Evolutionary conservation across 2,888 invertebrate species (phyloP), one percentile per base, ranked within the genome.

Genomic region (Omphaloscelis lunosa): DNA sequence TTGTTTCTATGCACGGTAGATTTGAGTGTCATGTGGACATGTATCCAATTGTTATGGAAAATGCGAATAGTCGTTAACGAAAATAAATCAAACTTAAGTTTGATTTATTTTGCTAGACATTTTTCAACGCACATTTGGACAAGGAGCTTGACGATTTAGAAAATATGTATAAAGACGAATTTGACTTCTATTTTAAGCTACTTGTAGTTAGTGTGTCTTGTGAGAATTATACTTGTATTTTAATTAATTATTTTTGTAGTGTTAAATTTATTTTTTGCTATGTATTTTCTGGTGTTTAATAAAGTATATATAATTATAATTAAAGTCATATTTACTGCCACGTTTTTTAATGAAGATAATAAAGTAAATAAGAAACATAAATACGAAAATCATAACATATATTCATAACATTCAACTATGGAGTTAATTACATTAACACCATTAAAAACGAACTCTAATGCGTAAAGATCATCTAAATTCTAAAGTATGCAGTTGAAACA

Each of bases 1-100:
- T 85, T 82, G 78, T 85, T 82, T 72, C 39, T 65, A 70, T 20
- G 58, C 53, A 71, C 12, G 53, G 7, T 71, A 45, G 15, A 53
- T 11, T 53, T 9, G 15, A 34, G 8, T 39, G 23, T 34, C 59
- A 53, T 20, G 34, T 84, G 23, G 23, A 39, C 41, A 29, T 41
- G 9, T 48, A 39, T 11, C 39, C 12, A 58, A 62, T 23, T 34
- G 34, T 6, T 34, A 39, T n/a, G 62, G n/a, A 11, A 51, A 58
- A 65, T 48, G n/a, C 6, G 23, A 34, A 39, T 12, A 34, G 3
- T 56, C 6, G 2, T 23, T 17, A n/a, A n/a, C n/a, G n/a, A n/a
- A n/a, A n/a, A n/a, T n/a, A n/a, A n/a, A n/a, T n/a, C n/a, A n/a
- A n/a, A n/a, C n/a, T n/a, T n/a, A 29, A 7, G 17, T n/a, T 34